Evolutionary conservation across 2,113 vertebrate genomes (phyloP), one percentile per base, ranked within the genome.

Genomic region (Bujurquina vittata): DNA sequence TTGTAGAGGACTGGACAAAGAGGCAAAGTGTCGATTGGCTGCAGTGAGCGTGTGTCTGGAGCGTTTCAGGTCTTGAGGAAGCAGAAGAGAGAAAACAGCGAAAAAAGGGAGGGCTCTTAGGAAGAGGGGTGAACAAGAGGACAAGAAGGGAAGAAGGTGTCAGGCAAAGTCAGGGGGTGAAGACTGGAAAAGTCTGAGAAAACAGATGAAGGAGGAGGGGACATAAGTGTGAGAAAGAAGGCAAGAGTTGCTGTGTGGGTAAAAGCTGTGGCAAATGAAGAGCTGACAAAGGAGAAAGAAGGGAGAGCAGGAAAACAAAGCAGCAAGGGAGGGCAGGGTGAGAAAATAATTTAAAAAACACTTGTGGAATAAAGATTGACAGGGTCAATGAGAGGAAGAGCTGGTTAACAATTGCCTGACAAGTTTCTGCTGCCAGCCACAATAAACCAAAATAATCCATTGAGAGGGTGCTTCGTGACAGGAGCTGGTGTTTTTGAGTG

Each of bases 341-440:
- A 80, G 83, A 78, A 62, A 43, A 56, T 31, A 2, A 2, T 12
- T 37, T 8, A 7, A 23, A 2, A 20, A 58, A 0, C n/a, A 1
- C 46, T 5, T 6, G 60, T 81, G 77, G 58, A 58, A 43, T 65
- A 29, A 52, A 80, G 79, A 75, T 29, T 79, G 83, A 84, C 77
- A 31, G 56, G 5, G 67, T 84, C 75, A 84, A 92, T 88, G 81
- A 91, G 75, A 88, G 91, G 81, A 95, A 94, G 96, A 63, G 78
- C 26, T 33, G 22, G 52, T 96, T 95, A 96, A 93, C 82, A 69
- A 84, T 76, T 75, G 82, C 35, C 23, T 55, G 7, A 59, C 75
- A 75, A 75, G 83, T 77, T 76, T 67, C 80, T 77, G 29, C 72
- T 77, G 79, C 69, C 61, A 73, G 37, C 43, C 84, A 63, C 84